These are phyloP conservation scores for Allygus modestus DNA, from an alignment of 2,888 invertebrate genomes.

Conservation along the genomic window DNA sequence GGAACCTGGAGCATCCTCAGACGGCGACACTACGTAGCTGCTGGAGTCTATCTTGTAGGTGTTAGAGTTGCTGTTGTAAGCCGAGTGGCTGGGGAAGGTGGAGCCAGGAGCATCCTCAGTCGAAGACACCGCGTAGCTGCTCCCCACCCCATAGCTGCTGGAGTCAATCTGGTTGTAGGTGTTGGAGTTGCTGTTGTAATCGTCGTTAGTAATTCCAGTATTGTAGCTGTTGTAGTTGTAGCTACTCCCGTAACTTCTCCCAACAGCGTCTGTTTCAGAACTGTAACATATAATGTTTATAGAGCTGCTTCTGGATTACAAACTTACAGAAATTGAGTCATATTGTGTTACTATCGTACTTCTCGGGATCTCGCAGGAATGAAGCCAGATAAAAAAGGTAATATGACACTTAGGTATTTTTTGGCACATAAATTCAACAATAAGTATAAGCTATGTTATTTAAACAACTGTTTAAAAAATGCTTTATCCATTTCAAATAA, in stretches of 20 bases:
- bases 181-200: background rate
- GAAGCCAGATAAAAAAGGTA: too few relatives aligned
- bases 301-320: too few relatives aligned
- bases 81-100: background rate
- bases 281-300: background rate
- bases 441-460: too few relatives aligned
- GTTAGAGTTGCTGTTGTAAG: too few relatives aligned
- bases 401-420: too few relatives aligned
- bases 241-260: background rate
- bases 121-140: conserved; percentile 13
- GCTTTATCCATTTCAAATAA: too few relatives aligned
- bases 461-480: too few relatives aligned
- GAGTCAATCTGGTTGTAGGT: background rate
- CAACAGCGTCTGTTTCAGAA: background rate
- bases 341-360: too few relatives aligned
- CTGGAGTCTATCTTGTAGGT: background rate
- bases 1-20: background rate
- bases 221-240: background rate
- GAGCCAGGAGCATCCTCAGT: background rate
- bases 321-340: too few relatives aligned
- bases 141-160: conserved; percentile 24
- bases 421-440: too few relatives aligned
- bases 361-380: too few relatives aligned
- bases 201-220: too few relatives aligned
- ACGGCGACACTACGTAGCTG: conserved; percentile 7